phyloP scores from a whole-genome alignment of 2,888 invertebrate genomes.

The Torymus texanus region DNA sequence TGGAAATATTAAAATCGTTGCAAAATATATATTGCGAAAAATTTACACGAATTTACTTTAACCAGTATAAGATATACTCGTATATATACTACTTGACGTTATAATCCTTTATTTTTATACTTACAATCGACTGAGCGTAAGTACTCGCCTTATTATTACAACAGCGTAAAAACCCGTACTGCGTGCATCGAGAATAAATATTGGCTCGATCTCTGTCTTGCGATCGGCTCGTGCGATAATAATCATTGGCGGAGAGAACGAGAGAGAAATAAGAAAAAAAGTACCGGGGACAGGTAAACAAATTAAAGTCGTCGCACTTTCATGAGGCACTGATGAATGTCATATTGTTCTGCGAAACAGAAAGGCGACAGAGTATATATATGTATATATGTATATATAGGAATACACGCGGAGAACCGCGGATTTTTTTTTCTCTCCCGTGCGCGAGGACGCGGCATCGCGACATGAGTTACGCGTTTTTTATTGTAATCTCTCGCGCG shows the following conservation, averaged over 20 bases:
- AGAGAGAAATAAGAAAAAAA: not conserved
- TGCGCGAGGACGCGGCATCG: not conserved
- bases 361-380: not conserved
- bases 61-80: too few relatives aligned
- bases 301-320: slow-evolving; percentile 20
- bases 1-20: too few relatives aligned
- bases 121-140: too few relatives aligned
- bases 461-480: slow-evolving; percentile 47
- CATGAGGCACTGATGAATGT: slow-evolving; percentile 39
- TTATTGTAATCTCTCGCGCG: slow-evolving; percentile 41
- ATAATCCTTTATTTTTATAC: too few relatives aligned
- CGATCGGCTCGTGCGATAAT: too few relatives aligned
- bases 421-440: slow-evolving; percentile 40
- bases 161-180: not conserved
- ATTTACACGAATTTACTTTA: too few relatives aligned
- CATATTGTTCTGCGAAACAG: slow-evolving; percentile 31
- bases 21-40: too few relatives aligned
- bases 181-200: not conserved
- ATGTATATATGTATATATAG: not conserved
- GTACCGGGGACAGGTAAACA: slow-evolving; percentile 11
- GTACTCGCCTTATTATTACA: not conserved
- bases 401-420: slow-evolving; percentile 22
- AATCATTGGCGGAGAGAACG: not conserved
- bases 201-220: not conserved
- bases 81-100: too few relatives aligned